Percentiles rank a stretch among this genome's conserved stretches.
These are phyloP conservation scores for Drosophila burlai DNA, from an alignment of 1,140 invertebrate genomes.

Conservation along the genomic window DNA sequence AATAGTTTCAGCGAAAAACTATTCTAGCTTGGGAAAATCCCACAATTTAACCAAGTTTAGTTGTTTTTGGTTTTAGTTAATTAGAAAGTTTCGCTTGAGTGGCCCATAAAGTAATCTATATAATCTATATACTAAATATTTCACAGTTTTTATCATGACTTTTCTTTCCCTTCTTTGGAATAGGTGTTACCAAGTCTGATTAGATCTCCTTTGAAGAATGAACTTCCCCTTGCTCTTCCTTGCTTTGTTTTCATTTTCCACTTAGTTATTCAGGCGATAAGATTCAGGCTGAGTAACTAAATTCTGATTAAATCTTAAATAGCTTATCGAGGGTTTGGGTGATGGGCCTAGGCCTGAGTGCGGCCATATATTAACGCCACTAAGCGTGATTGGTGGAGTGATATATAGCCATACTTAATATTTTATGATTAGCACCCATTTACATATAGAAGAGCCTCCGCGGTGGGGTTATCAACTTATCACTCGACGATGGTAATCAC, in stretches of 20 bases:
- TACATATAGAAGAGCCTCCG: constrained; percentile 31
- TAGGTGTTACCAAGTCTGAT: background rate
- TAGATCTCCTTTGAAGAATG: background rate
- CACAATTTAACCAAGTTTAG: constrained; percentile 6
- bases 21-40: background rate
- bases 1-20: background rate
- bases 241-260: constrained; percentile 15
- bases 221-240: background rate
- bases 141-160: background rate
- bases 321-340: constrained; percentile 38
- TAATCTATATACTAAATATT: background rate
- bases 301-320: constrained; percentile 41
- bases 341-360: constrained; percentile 30
- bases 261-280: constrained; percentile 20
- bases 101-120: background rate
- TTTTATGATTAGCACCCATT: constrained; percentile 67
- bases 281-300: constrained; percentile 7
- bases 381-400: constrained; percentile 51
- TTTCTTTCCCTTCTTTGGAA: background rate
- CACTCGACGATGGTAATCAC: constrained; percentile 42
- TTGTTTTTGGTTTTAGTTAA: background rate
- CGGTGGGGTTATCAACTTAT: constrained; percentile 48
- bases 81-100: constrained; percentile 4
- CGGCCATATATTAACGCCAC: constrained; percentile 49
- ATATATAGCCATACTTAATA: constrained; percentile 56